These are phyloP conservation scores for Drosophila nigromelanica DNA, from an alignment of 1,140 invertebrate species.

Conservation along the genomic window DNA sequence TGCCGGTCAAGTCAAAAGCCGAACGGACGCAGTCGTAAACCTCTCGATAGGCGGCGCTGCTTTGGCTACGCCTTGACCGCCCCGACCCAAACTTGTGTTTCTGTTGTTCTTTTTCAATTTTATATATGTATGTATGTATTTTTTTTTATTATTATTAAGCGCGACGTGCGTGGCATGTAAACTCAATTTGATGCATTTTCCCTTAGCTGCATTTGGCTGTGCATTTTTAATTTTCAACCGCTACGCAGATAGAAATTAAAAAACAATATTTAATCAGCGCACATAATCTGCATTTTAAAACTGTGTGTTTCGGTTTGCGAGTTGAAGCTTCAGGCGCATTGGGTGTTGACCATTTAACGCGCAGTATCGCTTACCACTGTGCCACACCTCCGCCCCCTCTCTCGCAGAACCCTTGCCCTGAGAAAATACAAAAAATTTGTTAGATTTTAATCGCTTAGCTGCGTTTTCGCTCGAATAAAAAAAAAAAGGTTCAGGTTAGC, in stretches of 20 bases:
- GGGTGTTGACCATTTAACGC: slow-evolving; percentile 82
- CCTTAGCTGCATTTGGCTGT: slow-evolving; percentile 64
- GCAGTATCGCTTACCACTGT: slow-evolving; percentile 11
- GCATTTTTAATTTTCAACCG: slow-evolving; percentile 62
- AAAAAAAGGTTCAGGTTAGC: slow-evolving; percentile 37
- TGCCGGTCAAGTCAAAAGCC: slow-evolving; percentile 42
- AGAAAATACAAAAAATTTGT: slow-evolving; percentile 54
- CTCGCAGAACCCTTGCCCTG: slow-evolving; percentile 3
- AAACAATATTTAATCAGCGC: slow-evolving; percentile 80
- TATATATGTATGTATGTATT: slow-evolving; percentile 39
- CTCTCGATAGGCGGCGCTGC: slow-evolving; percentile 51
- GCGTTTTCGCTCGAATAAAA: slow-evolving; percentile 43
- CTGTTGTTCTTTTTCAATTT: slow-evolving; percentile 45
- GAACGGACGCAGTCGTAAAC: slow-evolving; percentile 36
- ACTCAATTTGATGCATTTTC: slow-evolving; percentile 32
- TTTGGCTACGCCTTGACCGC: slow-evolving; percentile 54
- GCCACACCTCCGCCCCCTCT: background rate
- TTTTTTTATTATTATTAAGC: slow-evolving; percentile 68
- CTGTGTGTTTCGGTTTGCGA: slow-evolving; percentile 32
- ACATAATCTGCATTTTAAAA: slow-evolving; percentile 81
- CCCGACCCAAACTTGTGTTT: slow-evolving; percentile 8
- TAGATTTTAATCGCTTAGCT: slow-evolving; percentile 71
- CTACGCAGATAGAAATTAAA: slow-evolving; percentile 69
- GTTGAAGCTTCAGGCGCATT: slow-evolving; percentile 41
- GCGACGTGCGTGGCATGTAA: slow-evolving; percentile 58